A percentile compares a stretch with the other conserved stretches of the same genome.
Conservation (phyloP, 2,797 vertebrate genomes). For the Anguilla megastoma region DNA sequence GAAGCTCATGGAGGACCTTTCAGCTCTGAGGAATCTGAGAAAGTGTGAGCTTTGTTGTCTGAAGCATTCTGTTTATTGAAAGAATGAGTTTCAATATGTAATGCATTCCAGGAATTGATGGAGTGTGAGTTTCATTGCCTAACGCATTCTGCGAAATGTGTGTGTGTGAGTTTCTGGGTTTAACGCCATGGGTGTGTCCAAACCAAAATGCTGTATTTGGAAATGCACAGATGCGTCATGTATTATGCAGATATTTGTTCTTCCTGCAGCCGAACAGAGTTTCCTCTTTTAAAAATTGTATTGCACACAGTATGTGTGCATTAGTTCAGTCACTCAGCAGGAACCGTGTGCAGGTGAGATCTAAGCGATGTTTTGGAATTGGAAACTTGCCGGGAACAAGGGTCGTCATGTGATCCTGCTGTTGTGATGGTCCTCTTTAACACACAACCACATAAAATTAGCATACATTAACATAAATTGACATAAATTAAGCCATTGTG, state of each 20-base stretch:
- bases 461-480: background rate
- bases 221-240: too few relatives aligned
- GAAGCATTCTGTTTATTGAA: background rate
- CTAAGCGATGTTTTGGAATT: background rate
- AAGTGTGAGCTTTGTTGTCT: background rate
- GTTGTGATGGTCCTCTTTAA: background rate
- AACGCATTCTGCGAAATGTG: too few relatives aligned
- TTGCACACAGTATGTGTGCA: too few relatives aligned
- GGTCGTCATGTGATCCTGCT: background rate
- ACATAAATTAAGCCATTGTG: slow-evolving; percentile 1
- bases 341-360: background rate
- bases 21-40: background rate
- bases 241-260: too few relatives aligned
- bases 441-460: background rate
- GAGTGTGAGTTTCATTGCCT: too few relatives aligned
- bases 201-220: too few relatives aligned
- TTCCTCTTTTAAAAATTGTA: too few relatives aligned
- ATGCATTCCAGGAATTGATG: background rate
- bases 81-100: background rate
- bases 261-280: too few relatives aligned
- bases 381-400: background rate
- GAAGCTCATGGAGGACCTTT: background rate
- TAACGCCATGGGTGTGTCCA: too few relatives aligned
- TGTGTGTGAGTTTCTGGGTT: too few relatives aligned
- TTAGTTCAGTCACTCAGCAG: background rate